Percentiles rank a stretch among this genome's conserved stretches.
These are phyloP conservation scores for Philereme transversata DNA, from an alignment of 2,888 invertebrate genomes.

Conservation along the genomic window DNA sequence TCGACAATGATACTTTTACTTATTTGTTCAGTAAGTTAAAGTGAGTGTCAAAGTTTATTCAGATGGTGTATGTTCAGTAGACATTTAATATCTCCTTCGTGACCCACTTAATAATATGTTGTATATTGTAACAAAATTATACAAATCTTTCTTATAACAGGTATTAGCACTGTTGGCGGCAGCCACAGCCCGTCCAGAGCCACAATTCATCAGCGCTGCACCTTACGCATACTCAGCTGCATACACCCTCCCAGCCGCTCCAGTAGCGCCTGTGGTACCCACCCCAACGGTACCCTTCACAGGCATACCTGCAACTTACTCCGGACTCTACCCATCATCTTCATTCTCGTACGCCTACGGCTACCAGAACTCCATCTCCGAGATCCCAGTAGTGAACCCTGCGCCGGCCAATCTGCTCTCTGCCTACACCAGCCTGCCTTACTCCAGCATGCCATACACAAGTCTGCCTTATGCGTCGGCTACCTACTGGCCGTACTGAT, in stretches of 20 bases:
- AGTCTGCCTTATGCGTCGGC: conserved; percentile 5
- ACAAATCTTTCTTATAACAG: conserved; percentile 40
- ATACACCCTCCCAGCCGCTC: conserved; percentile 17
- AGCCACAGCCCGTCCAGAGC: conserved; percentile 53
- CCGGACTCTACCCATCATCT: conserved; percentile 11
- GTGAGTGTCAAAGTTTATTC: too few relatives aligned
- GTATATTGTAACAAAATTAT: background rate
- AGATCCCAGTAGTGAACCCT: conserved; percentile 44
- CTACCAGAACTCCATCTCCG: conserved; percentile 34
- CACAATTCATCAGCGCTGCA: conserved; percentile 38
- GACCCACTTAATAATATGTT: too few relatives aligned
- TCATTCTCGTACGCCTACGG: conserved; percentile 53
- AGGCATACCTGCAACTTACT: conserved; percentile 1
- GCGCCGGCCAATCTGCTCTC: conserved; percentile 41
- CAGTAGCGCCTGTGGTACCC: conserved; percentile 12
- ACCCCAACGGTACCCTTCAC: conserved; percentile 2
- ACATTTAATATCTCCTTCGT: too few relatives aligned
- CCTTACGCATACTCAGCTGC: conserved; percentile 38
- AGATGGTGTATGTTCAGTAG: too few relatives aligned
- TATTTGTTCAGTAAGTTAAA: too few relatives aligned
- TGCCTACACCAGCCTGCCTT: conserved; percentile 41
- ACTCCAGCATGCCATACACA: conserved; percentile 36
- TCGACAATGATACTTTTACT: too few relatives aligned
- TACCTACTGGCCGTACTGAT: conserved; percentile 7
- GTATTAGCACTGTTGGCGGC: conserved; percentile 50